Evolutionary conservation across 2,888 invertebrate genomes (phyloP).

Genomic region (Scaptomyza parva): DNA sequence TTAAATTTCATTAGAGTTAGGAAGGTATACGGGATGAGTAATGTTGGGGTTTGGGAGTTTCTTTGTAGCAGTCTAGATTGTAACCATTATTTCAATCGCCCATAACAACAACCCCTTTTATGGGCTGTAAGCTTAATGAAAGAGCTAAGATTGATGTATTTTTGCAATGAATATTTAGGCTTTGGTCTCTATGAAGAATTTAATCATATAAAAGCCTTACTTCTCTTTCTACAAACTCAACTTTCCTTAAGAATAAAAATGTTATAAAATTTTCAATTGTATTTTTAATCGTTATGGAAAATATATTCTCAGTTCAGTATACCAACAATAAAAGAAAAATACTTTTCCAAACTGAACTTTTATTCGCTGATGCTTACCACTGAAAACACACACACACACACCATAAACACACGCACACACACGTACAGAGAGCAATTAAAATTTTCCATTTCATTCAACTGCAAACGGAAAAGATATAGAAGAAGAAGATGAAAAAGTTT

Average conservation of each 20-base stretch:
- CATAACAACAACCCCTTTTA: slow-evolving; percentile 52
- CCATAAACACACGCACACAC: slow-evolving; percentile 9
- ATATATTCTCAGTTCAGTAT: slow-evolving; percentile 4
- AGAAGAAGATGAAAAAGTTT: slow-evolving; percentile 41
- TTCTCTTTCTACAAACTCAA: too few relatives aligned
- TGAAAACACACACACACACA: slow-evolving; percentile 8
- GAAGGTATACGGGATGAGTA: background rate
- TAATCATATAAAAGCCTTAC: background rate
- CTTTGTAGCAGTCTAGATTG: background rate
- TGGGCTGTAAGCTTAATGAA: slow-evolving; percentile 24
- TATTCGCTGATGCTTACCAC: slow-evolving; percentile 19
- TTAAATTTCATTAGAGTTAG: slow-evolving; percentile 56
- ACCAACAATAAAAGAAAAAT: slow-evolving; percentile 2
- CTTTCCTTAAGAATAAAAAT: background rate
- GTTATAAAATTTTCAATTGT: too few relatives aligned
- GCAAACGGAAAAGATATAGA: slow-evolving; percentile 65
- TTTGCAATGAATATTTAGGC: background rate
- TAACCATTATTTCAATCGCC: background rate
- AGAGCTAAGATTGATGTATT: slow-evolving; percentile 8
- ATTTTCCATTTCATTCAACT: slow-evolving; percentile 83
- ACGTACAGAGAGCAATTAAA: slow-evolving; percentile 78
- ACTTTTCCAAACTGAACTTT: slow-evolving; percentile 32
- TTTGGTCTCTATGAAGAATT: background rate
- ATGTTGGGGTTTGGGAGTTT: slow-evolving; percentile 3
- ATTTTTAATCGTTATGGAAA: slow-evolving; percentile 7